Evolutionary conservation across 2,113 vertebrate species (phyloP).

Genomic region (Myiozetetes cayanensis): DNA sequence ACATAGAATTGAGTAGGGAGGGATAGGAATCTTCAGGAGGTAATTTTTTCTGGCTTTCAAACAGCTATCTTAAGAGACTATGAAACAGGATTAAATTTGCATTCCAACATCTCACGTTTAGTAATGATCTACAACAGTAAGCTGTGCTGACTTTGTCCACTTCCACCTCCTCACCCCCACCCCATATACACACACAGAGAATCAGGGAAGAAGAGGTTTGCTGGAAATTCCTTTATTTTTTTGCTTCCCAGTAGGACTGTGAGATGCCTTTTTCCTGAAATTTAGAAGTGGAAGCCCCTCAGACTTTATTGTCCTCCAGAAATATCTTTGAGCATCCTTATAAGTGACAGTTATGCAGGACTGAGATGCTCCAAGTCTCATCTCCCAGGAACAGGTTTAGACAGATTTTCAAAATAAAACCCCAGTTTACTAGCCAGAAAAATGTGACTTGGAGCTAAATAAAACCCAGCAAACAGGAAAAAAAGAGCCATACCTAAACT

Average conservation of each 20-base stretch:
- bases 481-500: not conserved
- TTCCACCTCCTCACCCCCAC: not conserved
- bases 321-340: not conserved
- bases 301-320: not conserved
- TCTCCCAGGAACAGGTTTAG: not conserved
- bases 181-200: not conserved
- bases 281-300: not conserved
- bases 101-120: not conserved
- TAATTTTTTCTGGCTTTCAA: not conserved
- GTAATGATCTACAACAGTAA: not conserved
- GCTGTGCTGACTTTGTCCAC: not conserved
- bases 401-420: not conserved
- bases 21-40: not conserved
- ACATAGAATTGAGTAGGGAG: not conserved
- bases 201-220: not conserved
- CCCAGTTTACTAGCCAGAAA: not conserved
- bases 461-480: not conserved
- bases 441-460: not conserved
- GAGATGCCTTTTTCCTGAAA: not conserved
- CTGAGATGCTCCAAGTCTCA: not conserved
- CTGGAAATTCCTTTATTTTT: not conserved
- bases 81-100: not conserved
- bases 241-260: not conserved
- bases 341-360: not conserved
- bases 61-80: not conserved